A percentile compares a stretch with the other conserved stretches of the same genome.
Evolutionary conservation across 2,888 invertebrate species (phyloP).

Genomic region (Xylocampa areola): DNA sequence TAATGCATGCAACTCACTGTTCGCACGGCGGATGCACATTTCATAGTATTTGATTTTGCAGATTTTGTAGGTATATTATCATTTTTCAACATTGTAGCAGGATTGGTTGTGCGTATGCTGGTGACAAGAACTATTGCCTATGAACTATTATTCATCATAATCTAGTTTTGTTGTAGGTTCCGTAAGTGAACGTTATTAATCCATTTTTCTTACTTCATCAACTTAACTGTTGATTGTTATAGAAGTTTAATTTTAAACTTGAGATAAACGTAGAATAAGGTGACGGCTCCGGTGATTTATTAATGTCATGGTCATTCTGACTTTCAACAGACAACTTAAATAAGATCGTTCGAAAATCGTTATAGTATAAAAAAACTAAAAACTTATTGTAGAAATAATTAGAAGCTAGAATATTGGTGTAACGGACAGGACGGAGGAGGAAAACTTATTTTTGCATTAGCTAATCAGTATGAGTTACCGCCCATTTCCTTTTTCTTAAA

Average conservation of each 20-base stretch:
- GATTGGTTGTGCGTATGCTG: background rate
- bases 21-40: slow-evolving; percentile 53
- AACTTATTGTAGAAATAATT: too few species aligned
- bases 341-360: background rate
- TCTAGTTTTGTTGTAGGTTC: slow-evolving; percentile 2
- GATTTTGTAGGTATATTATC: slow-evolving; percentile 16
- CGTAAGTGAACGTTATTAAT: background rate
- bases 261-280: too few species aligned
- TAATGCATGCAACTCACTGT: slow-evolving; percentile 54
- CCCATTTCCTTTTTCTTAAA: too few species aligned
- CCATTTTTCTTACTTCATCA: slow-evolving; percentile 19
- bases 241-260: background rate
- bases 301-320: background rate
- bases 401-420: too few species aligned
- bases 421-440: too few species aligned
- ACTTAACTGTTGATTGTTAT: background rate
- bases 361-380: too few species aligned
- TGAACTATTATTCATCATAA: slow-evolving; percentile 22
- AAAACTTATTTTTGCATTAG: too few species aligned
- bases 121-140: background rate
- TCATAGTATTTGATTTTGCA: slow-evolving; percentile 13
- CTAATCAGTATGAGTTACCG: too few species aligned
- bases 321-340: background rate
- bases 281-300: too few species aligned
- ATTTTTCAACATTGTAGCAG: slow-evolving; percentile 24